phyloP scores from a whole-genome alignment of 1,140 invertebrate species.

The Coelopa frigida region DNA sequence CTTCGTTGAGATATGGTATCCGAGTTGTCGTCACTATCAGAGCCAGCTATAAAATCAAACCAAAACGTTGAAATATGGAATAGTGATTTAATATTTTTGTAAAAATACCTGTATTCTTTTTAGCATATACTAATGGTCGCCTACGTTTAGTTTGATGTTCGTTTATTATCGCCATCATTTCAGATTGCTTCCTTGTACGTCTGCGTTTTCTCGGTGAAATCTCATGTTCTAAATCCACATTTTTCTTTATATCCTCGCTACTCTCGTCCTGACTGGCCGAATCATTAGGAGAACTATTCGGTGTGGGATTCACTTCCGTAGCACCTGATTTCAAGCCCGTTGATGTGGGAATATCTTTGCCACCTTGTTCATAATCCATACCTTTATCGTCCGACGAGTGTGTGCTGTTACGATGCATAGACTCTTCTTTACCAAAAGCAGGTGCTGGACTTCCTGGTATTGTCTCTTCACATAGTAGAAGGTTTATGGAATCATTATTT shows the following conservation, averaged over 20 bases:
- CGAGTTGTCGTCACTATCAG: conserved; percentile 46
- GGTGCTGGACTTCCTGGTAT: conserved; percentile 80
- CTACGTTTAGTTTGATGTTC: conserved; percentile 25
- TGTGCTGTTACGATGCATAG: conserved; percentile 24
- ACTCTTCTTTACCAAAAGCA: conserved; percentile 45
- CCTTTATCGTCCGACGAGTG: background rate
- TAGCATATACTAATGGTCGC: conserved; percentile 24
- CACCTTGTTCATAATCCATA: background rate
- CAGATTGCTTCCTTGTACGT: conserved; percentile 47
- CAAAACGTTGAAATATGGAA: conserved; percentile 4
- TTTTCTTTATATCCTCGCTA: conserved; percentile 32
- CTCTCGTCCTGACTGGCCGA: conserved; percentile 40
- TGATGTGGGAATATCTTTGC: background rate
- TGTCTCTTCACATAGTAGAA: conserved; percentile 80
- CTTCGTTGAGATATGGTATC: conserved; percentile 37
- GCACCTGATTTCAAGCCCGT: no score
- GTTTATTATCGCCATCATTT: conserved; percentile 16
- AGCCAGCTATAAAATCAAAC: conserved; percentile 25
- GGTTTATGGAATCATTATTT: conserved; percentile 50
- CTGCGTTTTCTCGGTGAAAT: conserved; percentile 47
- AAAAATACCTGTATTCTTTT: conserved; percentile 22
- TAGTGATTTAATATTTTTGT: conserved; percentile 6
- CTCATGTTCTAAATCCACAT: conserved; percentile 23
- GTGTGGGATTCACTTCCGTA: conserved; percentile 7
- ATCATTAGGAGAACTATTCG: conserved; percentile 36